phyloP scores from a whole-genome alignment of 30 jellyfish, hydroid and myxozoan genomes.

The Pseudorhiza aurosa region DNA sequence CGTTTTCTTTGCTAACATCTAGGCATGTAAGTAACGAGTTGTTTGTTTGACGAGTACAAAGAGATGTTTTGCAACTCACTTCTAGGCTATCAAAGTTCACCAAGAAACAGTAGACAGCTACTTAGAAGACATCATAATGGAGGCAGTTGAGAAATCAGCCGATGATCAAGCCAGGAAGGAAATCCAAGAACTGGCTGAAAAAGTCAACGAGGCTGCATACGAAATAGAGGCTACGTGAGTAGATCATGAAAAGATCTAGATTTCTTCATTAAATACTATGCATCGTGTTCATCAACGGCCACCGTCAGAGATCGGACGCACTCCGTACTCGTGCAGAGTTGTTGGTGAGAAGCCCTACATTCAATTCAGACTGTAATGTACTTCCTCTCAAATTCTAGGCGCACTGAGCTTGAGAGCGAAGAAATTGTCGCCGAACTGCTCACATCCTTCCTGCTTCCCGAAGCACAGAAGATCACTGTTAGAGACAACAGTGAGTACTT shows the following conservation, averaged over 20 bases:
- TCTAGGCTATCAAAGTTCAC: constrained; percentile 87
- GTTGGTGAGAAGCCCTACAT: no score
- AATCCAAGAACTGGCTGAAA: constrained; percentile 84
- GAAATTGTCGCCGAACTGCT: constrained; percentile 96
- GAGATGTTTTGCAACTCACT: no score
- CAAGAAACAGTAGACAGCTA: constrained; percentile 97
- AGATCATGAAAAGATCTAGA: no score
- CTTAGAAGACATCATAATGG: constrained; percentile 77
- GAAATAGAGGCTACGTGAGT: constrained; percentile 95
- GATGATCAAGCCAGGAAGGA: constrained; percentile 95
- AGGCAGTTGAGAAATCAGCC: constrained; percentile 87
- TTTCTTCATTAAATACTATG: no score
- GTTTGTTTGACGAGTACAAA: no score
- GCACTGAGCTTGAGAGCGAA: constrained; percentile 89
- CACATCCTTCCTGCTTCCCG: constrained; percentile 95
- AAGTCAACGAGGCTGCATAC: constrained; percentile 89
- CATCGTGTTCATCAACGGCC: no score
- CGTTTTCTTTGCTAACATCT: no score
- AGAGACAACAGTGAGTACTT: constrained; percentile 91
- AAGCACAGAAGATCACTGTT: constrained; percentile 87
- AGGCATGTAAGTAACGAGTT: no score
- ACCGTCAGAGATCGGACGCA: no score
- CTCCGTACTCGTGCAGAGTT: no score
- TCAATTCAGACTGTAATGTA: no score
- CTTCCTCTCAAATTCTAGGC: constrained; percentile 58